Conservation (phyloP, 2,888 invertebrate genomes). For the Vesta saturnalis region DNA sequence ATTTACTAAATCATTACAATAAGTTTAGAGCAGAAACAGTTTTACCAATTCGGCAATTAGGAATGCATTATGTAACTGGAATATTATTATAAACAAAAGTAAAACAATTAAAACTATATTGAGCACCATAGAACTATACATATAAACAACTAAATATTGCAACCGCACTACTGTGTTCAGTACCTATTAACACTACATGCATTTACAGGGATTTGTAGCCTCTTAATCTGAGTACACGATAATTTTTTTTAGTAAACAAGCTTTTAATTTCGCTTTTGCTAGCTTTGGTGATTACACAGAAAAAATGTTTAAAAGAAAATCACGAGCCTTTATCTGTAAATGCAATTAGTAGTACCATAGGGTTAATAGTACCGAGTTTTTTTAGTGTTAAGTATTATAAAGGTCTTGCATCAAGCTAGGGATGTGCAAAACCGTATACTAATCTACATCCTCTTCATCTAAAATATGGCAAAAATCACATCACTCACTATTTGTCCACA, state of each 20-base stretch:
- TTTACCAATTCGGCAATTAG: not conserved
- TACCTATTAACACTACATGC: conserved; percentile 5
- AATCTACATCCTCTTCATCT: no score
- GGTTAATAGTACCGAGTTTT: not conserved
- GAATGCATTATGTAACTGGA: not conserved
- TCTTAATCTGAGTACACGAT: not conserved
- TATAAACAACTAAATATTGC: conserved; percentile 34
- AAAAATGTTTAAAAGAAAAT: conserved; percentile 2
- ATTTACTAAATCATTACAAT: conserved; percentile 25
- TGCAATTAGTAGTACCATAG: not conserved
- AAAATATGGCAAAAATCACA: conserved; percentile 25
- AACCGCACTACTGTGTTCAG: conserved; percentile 12
- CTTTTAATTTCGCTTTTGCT: not conserved
- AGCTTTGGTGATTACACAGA: not conserved
- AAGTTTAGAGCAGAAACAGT: not conserved
- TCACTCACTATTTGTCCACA: conserved; percentile 56
- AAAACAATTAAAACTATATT: conserved; percentile 31
- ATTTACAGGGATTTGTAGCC: not conserved
- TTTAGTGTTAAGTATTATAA: no score
- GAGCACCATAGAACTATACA: conserved; percentile 37
- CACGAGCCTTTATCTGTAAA: conserved; percentile 6
- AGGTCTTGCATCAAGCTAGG: not conserved
- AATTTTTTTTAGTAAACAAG: not conserved
- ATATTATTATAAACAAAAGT: not conserved
- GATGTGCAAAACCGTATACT: no score